These are phyloP conservation scores for Mesitornis unicolor DNA, from an alignment of 2,113 vertebrate genomes.

Conservation along the genomic window DNA sequence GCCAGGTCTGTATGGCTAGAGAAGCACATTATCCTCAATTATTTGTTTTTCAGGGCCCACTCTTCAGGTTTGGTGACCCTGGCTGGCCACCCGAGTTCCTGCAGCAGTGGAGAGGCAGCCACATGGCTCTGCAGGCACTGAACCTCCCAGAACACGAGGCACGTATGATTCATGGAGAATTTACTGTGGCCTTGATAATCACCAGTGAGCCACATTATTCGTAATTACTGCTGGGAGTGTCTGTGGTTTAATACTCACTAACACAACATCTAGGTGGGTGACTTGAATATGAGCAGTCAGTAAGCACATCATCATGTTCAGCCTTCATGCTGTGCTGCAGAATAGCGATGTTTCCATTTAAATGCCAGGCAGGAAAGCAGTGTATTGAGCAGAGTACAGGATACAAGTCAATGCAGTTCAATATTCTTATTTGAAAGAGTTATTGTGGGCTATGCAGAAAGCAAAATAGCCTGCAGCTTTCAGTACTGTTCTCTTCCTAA, in stretches of 20 bases:
- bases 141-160: fast-evolving
- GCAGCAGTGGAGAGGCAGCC: background rate
- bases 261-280: background rate
- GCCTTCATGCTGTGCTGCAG: background rate
- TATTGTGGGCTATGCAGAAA: background rate
- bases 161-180: background rate
- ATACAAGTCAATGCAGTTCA: slow-evolving; percentile 18
- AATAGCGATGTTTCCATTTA: background rate
- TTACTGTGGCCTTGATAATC: background rate
- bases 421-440: slow-evolving; percentile 31
- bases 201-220: background rate
- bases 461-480: slow-evolving; percentile 13
- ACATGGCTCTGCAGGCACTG: background rate
- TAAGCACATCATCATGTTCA: background rate
- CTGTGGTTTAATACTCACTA: background rate
- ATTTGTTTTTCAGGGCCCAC: background rate
- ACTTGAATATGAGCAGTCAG: background rate
- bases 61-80: background rate
- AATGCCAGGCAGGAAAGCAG: background rate
- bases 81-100: fast-evolving
- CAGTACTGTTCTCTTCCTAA: slow-evolving; percentile 6
- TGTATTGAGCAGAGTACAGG: background rate
- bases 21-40: background rate
- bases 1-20: background rate
- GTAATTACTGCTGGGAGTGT: background rate